These are phyloP conservation scores for Meganola albula DNA, from an alignment of 2,888 invertebrate genomes.

Conservation along the genomic window DNA sequence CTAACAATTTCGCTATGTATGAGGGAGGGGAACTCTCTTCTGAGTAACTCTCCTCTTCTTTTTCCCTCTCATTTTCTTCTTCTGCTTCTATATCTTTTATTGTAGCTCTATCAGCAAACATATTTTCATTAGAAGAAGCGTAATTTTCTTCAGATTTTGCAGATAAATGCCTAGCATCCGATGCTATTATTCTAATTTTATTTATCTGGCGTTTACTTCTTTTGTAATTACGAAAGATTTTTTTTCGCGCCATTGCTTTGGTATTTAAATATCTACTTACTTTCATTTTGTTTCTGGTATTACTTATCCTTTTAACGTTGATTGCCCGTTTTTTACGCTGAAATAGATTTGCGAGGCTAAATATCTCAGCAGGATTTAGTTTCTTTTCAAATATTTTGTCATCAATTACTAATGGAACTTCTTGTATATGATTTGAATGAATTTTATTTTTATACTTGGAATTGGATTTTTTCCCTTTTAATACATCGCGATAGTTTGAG, in stretches of 20 bases:
- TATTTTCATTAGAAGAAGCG: slow-evolving; percentile 50
- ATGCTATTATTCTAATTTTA: slow-evolving; percentile 53
- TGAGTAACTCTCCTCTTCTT: slow-evolving; percentile 33
- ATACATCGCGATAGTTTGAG: slow-evolving; percentile 40
- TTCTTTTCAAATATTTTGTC: slow-evolving; percentile 40
- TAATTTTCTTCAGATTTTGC: slow-evolving; percentile 44
- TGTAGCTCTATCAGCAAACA: slow-evolving; percentile 45
- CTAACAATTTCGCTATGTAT: slow-evolving; percentile 27
- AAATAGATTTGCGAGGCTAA: slow-evolving; percentile 39
- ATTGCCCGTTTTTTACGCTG: slow-evolving; percentile 45
- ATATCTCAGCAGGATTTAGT: slow-evolving; percentile 47
- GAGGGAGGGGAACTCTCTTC: slow-evolving; percentile 26
- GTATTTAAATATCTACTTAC: slow-evolving; percentile 48
- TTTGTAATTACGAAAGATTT: slow-evolving; percentile 43
- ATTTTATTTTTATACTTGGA: slow-evolving; percentile 4
- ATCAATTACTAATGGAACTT: slow-evolving; percentile 27
- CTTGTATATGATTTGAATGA: slow-evolving; percentile 6
- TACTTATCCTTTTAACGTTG: slow-evolving; percentile 40
- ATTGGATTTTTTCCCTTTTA: slow-evolving; percentile 25
- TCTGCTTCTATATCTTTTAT: slow-evolving; percentile 38
- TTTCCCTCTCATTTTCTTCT: slow-evolving; percentile 18
- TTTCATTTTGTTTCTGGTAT: slow-evolving; percentile 43
- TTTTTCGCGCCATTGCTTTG: slow-evolving; percentile 39
- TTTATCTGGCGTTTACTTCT: slow-evolving; percentile 53
- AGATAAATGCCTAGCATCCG: slow-evolving; percentile 29